Evolutionary conservation across 2,797 vertebrate genomes (phyloP).

Genomic region (Crocidura indochinensis): DNA sequence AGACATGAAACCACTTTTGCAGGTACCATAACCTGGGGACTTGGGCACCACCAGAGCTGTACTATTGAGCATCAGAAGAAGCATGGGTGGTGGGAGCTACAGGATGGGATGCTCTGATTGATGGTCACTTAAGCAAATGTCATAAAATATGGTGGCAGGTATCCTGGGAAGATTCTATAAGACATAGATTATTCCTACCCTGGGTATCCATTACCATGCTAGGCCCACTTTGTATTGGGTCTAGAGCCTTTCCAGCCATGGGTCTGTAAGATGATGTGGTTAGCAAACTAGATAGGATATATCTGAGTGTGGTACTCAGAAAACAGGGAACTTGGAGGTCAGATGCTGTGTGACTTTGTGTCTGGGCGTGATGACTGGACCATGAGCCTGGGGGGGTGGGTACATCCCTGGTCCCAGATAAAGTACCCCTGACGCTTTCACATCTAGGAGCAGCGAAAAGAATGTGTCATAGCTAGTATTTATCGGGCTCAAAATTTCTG

Average conservation of each 20-base stretch:
- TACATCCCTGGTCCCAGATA: no score
- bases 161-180: not conserved
- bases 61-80: rapidly evolving
- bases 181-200: rapidly evolving
- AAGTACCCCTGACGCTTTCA: no score
- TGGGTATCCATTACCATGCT: not conserved
- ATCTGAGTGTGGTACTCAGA: no score
- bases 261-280: no score
- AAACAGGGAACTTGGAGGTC: no score
- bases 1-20: not conserved
- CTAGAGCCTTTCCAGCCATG: not conserved
- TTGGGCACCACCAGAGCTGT: not conserved
- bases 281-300: no score
- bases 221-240: not conserved
- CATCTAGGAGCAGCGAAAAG: no score
- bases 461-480: slow-evolving; percentile 74
- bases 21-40: not conserved
- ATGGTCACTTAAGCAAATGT: no score
- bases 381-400: no score
- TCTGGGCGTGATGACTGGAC: rapidly evolving
- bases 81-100: not conserved
- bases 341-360: not conserved
- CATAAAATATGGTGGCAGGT: not conserved
- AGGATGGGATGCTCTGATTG: no score
- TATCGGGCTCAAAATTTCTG: slow-evolving; percentile 82